Evolutionary conservation across 92 coral and sea anemone species (phyloP), one percentile per base, ranked within the genome.

Genomic region (Desmophyllum pertusum): DNA sequence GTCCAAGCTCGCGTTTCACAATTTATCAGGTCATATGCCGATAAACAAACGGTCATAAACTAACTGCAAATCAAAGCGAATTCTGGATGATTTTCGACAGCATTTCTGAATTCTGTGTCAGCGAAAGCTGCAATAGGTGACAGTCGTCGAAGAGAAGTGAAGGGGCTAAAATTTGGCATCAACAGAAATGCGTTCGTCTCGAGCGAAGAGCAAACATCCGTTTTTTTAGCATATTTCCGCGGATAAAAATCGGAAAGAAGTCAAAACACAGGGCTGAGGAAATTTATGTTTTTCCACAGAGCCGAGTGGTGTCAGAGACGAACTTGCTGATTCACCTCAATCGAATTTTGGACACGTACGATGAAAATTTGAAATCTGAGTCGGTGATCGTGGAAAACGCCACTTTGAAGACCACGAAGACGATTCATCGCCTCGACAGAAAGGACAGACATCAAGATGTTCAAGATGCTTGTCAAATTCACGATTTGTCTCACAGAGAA

Each of bases 391-490:
- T 73, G 39, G 83, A 87, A 41, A 64, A 73, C 40, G 63, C 84
- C 42, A 73, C 85, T 37, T 42, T 77, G 4, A 79, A 80, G 25
- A 83, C 70, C 21, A 66, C 85, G 17, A 86, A 85, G 45, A 76
- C 70, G 77, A 90, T 90, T 39, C 90, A 91, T 81, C 90, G 98
- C 14, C 92, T 96, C 83, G 98, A 96, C 80, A 88, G 98, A 43
- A 86, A 77, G 48, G 98, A 96, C 89, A 88, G 98, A 73, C 95
- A 91, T 37, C 81, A 78, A 38, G 98, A 86, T 4, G 94, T 96
- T 0, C 98, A 96, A 76, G 95, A 96, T 77, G 98, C 98, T 21
- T 96, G 98, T 63, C 85, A 79, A 77, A 77, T 94, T 42, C 84
- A 89, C 87, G 94, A 94, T 75, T 78, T 89, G 23, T 81, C 91